Base-by-base conservation (phyloP, 1,140 invertebrate genomes). In the Drosophila nigrodunni region DNA sequence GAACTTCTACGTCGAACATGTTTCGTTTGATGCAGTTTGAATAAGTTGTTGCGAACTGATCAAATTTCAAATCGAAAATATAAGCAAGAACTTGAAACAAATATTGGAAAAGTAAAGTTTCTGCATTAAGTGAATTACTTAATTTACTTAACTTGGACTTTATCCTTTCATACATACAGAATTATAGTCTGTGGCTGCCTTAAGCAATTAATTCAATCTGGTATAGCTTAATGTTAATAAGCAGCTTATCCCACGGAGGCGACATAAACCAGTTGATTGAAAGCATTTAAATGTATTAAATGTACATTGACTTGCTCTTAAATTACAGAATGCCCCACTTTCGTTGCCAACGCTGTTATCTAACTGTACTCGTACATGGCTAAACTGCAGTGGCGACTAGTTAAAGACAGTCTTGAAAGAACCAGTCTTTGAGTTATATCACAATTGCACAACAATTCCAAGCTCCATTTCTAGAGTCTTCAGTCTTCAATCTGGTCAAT, bases 221-320 rank as follows among this genome's bases (percentile, higher is more conserved):
- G 7, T 54, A 18, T n/a, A 37, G 7, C 13, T 47, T 7, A 13
- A 47, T 21, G 7, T 37, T 9, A 35, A 54, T 35, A 7, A 39
- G 13, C 3, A 25, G 7, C 46, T 35, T 2, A 37, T 15, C 39
- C 58, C 15, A 49, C 44, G 21, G 13, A 35, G 11, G 35, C 13
- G 30, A 11, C 25, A 35, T 13, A 34, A 71, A 75, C 73, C 73
- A 60, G 73, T 72, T 72, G 55, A 71, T 71, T 65, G 68, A 75
- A 59, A 46, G 46, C 39, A 60, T 59, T 55, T 54, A 34, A 30
- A 44, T 9, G 54, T 18, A 46, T 52, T 65, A 21, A 46, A 58
- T 35, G 39, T n/a, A 52, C 57, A 74, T 69, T 62, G 55, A 30
- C 18, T 57, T 25, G 66, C 54, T 44, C 47, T 30, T 49, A 10